Conservation (phyloP, 2,888 invertebrate species). For the Strigamia maritima region DNA sequence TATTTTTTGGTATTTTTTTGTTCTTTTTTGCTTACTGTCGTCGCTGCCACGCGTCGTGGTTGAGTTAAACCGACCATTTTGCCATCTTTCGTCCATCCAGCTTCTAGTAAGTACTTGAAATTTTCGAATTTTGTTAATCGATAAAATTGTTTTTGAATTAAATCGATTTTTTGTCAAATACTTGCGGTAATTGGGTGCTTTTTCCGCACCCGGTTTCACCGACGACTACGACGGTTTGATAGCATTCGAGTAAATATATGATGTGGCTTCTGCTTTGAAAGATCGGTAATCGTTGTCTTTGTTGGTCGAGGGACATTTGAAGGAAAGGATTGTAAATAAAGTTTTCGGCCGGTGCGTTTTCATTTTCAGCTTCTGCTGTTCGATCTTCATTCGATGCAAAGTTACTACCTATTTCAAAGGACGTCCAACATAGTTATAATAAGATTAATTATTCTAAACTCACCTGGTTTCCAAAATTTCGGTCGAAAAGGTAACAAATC, state of each 20-base stretch:
- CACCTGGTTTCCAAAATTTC: conserved; percentile 49
- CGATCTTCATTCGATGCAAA: conserved; percentile 43
- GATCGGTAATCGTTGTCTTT: conserved; percentile 81
- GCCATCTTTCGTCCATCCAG: conserved; percentile 75
- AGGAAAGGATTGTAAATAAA: conserved; percentile 83
- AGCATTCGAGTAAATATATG: conserved; percentile 81
- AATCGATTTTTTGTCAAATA: conserved; percentile 55
- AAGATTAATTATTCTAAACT: neutral
- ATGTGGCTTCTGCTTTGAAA: conserved; percentile 81
- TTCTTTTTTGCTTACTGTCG: conserved; percentile 58
- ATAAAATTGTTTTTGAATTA: neutral
- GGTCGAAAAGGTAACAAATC: conserved; percentile 42
- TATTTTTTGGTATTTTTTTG: neutral
- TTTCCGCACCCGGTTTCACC: conserved; percentile 97
- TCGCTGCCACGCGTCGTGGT: conserved; percentile 84
- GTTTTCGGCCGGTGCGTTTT: conserved; percentile 37
- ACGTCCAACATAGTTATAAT: too few species aligned
- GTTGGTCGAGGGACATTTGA: conserved; percentile 76
- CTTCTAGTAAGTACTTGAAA: conserved; percentile 79
- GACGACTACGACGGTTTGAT: conserved; percentile 74
- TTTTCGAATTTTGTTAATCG: conserved; percentile 35
- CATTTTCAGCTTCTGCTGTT: conserved; percentile 40
- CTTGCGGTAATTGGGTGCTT: conserved; percentile 93
- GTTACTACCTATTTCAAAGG: neutral
- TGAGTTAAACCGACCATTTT: conserved; percentile 82